Base-by-base conservation (phyloP, 2,113 vertebrate genomes). In the Lepus timidus region DNA sequence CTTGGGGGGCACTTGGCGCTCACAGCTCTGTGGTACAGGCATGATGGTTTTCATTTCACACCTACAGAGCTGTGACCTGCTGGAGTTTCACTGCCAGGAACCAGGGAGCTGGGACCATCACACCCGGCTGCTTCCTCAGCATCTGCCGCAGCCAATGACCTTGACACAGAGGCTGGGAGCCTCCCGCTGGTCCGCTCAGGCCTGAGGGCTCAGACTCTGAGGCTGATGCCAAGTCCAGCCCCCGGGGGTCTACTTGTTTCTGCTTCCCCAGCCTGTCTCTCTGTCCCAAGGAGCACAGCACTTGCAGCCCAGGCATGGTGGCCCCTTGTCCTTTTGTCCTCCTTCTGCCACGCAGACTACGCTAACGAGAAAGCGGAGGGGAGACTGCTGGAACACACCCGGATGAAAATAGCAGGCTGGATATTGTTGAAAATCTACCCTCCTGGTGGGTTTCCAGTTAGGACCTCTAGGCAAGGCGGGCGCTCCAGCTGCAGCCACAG, bases 41-140 rank as follows among this genome's bases (percentile, higher is more conserved):
- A 76, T 29, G 62, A 31, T 82, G 90, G 29, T 75, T 94, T 96
- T 93, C 71, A 68, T 70, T 90, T 87, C 55, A 36, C 33, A 75
- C 58, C 73, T 79, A 62, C 76, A 76, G 74, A 27, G 22, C 14
- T 33, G 20, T 2, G n/a, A 2, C 62, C 74, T 70, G 80, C 84
- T 74, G 78, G 67, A 36, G 3, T 4, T 68, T 52, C 68, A 51
- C 39, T 58, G 86, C 68, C 7, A 84, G 90, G 33, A 67, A 22
- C 4, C 9, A 16, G 79, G 10, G 65, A 83, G 64, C 6, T 9
- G 62, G 87, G 25, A 2, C 23, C n/a, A 2, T 39, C 20, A 11
- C 16, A 3, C 20, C 7, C 0, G 16, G 22, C 64, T 82, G 49
- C 29, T 67, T 80, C 71, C 61, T 88, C 16, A 9, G 80, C 25